Conservation (phyloP, 1,140 invertebrate genomes). For the Drosophila murphyi region DNA sequence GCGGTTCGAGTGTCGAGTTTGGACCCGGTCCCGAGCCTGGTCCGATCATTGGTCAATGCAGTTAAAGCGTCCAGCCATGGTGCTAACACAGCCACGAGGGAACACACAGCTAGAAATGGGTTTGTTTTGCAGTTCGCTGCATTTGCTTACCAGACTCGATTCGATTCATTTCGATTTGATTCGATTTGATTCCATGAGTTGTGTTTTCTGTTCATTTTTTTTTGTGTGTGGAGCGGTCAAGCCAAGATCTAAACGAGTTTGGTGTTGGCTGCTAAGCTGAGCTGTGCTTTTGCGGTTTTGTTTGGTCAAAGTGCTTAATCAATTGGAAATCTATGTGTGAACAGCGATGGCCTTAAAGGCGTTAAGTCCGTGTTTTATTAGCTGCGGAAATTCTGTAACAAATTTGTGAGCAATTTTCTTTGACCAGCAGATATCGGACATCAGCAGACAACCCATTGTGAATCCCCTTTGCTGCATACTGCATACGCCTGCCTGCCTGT, state of each 20-base stretch:
- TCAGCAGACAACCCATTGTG: slow-evolving; percentile 15
- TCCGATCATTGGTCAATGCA: slow-evolving; percentile 24
- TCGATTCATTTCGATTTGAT: slow-evolving; percentile 13
- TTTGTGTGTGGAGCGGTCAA: neutral
- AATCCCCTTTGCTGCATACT: slow-evolving; percentile 3
- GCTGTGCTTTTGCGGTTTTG: slow-evolving; percentile 42
- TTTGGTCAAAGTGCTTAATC: slow-evolving; percentile 56
- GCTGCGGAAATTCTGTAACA: slow-evolving; percentile 49
- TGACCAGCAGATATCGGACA: slow-evolving; percentile 10
- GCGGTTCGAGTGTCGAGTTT: slow-evolving; percentile 30
- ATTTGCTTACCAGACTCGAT: slow-evolving; percentile 40
- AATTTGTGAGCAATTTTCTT: slow-evolving; percentile 37
- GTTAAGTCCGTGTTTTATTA: slow-evolving; percentile 35
- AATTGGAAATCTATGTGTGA: slow-evolving; percentile 54
- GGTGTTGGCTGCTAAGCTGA: slow-evolving; percentile 13
- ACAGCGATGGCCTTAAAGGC: slow-evolving; percentile 44
- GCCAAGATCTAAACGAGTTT: slow-evolving; percentile 11
- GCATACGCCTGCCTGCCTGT: neutral
- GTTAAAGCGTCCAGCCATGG: slow-evolving; percentile 54
- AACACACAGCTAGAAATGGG: neutral
- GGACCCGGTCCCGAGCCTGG: neutral
- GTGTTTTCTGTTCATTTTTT: neutral
- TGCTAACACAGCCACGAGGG: slow-evolving; percentile 33
- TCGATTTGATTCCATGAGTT: slow-evolving; percentile 20
- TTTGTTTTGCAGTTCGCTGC: slow-evolving; percentile 50